Conservation (phyloP, 2,797 vertebrate genomes). For the Sitta carolinensis region DNA sequence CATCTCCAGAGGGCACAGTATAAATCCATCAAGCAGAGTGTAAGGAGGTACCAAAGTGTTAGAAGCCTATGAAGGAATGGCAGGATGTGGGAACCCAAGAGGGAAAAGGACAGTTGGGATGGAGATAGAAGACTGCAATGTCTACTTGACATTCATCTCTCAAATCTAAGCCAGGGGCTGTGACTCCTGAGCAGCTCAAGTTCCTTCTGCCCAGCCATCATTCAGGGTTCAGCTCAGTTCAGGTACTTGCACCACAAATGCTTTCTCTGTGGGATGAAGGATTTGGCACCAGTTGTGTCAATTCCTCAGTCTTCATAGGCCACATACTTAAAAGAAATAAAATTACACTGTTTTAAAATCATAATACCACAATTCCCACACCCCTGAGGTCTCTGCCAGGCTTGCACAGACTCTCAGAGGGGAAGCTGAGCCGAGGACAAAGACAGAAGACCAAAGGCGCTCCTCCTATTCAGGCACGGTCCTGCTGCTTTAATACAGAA, state of each 20-base stretch:
- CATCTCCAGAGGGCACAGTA: not conserved
- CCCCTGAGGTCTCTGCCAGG: too few species aligned
- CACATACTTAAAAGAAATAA: not conserved
- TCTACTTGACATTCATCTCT: not conserved
- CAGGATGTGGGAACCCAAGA: not conserved
- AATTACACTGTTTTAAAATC: not conserved
- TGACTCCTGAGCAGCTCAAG: not conserved
- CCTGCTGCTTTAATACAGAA: too few species aligned
- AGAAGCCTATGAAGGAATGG: not conserved
- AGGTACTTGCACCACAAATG: not conserved
- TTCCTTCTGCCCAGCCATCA: not conserved
- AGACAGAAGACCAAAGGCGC: too few species aligned
- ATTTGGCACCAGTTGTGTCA: not conserved
- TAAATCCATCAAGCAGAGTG: not conserved
- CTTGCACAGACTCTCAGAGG: too few species aligned
- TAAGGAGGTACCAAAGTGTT: not conserved
- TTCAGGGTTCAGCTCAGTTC: not conserved
- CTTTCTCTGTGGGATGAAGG: not conserved
- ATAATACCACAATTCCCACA: too few species aligned
- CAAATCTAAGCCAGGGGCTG: not conserved
- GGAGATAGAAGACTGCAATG: not conserved
- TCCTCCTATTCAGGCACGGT: too few species aligned
- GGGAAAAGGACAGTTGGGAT: not conserved
- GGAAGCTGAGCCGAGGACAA: too few species aligned
- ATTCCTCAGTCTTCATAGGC: not conserved